Conservation (phyloP, 2,797 vertebrate species). For the Onychomys arenicola region DNA sequence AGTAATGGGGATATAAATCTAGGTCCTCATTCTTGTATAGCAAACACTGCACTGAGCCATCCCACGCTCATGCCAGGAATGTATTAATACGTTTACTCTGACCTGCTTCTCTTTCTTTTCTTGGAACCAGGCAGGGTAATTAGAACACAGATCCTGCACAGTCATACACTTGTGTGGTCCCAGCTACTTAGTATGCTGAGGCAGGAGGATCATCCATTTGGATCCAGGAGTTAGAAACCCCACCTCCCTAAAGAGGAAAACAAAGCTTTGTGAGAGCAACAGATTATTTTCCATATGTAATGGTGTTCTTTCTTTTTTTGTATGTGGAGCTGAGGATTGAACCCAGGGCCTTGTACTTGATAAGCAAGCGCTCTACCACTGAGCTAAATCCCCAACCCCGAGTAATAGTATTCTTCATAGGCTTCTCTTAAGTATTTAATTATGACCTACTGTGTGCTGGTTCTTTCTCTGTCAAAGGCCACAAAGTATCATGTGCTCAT, state of each 20-base stretch:
- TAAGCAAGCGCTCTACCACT: too few species aligned
- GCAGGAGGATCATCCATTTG: neutral
- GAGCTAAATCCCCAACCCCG: too few species aligned
- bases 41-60: neutral
- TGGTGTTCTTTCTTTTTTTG: neutral
- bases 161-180: neutral
- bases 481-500: neutral
- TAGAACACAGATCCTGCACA: neutral
- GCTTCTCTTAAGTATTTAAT: constrained; percentile 35
- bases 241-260: neutral
- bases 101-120: neutral
- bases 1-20: neutral
- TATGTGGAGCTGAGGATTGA: too few species aligned
- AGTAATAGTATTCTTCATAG: neutral
- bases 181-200: neutral
- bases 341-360: too few species aligned
- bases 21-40: neutral
- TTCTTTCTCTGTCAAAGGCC: neutral
- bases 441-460: neutral
- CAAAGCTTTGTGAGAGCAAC: neutral
- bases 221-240: neutral
- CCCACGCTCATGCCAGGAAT: neutral
- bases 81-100: constrained; percentile 40
- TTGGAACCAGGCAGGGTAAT: neutral
- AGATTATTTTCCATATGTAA: constrained; percentile 28